A percentile compares a stretch with the other conserved stretches of the same genome.
Evolutionary conservation across 92 coral and sea anemone species (phyloP).

Genomic region (Phenganax marumi): DNA sequence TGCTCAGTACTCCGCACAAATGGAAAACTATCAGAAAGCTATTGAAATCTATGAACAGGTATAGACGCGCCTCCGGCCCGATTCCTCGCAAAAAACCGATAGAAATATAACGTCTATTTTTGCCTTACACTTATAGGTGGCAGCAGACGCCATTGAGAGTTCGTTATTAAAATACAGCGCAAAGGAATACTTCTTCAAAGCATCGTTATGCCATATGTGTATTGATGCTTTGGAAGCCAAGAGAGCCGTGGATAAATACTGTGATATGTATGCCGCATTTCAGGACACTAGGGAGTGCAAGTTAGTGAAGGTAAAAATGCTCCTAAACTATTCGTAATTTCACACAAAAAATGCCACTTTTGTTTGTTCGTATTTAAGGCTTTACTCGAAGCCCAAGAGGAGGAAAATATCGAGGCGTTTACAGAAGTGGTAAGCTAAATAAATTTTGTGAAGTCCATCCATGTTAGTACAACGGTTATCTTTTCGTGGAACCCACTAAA

Average conservation of each 20-base stretch:
- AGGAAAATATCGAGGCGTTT: conserved; percentile 88
- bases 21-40: conserved; percentile 85
- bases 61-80: not conserved
- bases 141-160: conserved; percentile 93
- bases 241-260: conserved; percentile 85
- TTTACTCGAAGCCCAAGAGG: conserved; percentile 90
- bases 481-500: too few relatives aligned
- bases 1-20: conserved; percentile 92
- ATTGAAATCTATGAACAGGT: conserved; percentile 95
- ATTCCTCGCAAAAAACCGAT: not conserved
- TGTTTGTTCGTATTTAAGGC: conserved; percentile 48
- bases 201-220: conserved; percentile 97
- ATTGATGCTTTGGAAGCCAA: conserved; percentile 87
- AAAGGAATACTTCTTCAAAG: conserved; percentile 96
- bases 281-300: conserved; percentile 96
- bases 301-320: conserved; percentile 65
- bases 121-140: conserved; percentile 61
- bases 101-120: not conserved
- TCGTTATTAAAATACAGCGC: conserved; percentile 97
- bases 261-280: conserved; percentile 98
- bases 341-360: not conserved
- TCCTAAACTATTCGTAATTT: not conserved
- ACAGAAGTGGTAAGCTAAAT: conserved; percentile 84
- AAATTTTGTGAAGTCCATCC: not conserved
- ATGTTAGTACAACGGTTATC: too few relatives aligned